Evolutionary conservation across 64 coral and sea anemone genomes (phyloP), one percentile per base, ranked within the genome.

Genomic region (Platygyra sinensis): DNA sequence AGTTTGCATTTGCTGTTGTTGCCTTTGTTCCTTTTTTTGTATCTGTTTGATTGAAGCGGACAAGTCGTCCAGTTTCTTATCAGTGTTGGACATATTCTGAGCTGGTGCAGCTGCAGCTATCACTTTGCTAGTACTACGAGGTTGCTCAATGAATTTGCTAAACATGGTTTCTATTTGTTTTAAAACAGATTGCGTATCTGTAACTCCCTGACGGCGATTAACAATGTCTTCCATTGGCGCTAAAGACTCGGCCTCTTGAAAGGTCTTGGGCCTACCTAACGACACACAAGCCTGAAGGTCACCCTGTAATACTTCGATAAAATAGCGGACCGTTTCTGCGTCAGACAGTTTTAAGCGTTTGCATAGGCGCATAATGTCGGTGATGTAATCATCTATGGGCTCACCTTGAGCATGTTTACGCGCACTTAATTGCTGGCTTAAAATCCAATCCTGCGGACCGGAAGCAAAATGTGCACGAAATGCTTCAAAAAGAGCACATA

Each of bases 171-270:
- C 33, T 3, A 36, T 36, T 36, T 36, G 33, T 3, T 36, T 36
- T 36, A 36, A 36, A 1, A 36, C 33, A 1, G 33, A 36, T 36
- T 36, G 33, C 33, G 33, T 24, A 20, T 67, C 24, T 8, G 18
- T 24, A 3, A 7, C 5, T 1, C 19, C 19, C 24, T 67, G 8
- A 20, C 8, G 63, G 2, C 8, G 8, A 67, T 25, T 67, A 20
- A 67, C 20, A 5, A 24, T 20, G 2, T 67, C 20, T 67, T 67
- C 25, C 63, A 67, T 76, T 4, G 54, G 36, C 1, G 71, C 86
- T 15, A 87, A 24, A 12, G 60, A 73, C 75, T 87, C 86, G n/a
- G 67, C 86, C 13, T 87, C 86, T 10, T 69, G 67, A 15, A 87
- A 32, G 0, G 38, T 75, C 27, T 75, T 72, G 16, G 86, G 86